Conservation (phyloP, 2,888 invertebrate species). For the Dorcus hopei region DNA sequence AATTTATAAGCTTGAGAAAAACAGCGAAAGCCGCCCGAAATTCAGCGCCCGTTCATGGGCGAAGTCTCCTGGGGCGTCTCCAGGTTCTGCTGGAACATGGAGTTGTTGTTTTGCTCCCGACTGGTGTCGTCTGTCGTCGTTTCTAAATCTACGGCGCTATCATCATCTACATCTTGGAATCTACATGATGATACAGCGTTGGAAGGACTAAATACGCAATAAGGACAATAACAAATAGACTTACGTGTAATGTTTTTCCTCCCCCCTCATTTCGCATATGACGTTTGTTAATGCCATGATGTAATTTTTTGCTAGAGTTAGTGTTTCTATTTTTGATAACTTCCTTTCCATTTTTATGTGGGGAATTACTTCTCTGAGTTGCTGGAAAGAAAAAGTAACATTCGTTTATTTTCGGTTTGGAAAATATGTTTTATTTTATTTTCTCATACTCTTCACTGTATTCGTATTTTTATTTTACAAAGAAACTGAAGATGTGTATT, state of each 20-base stretch:
- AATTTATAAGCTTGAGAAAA: conserved; percentile 7
- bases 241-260: conserved; percentile 65
- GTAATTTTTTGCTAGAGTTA: conserved; percentile 78
- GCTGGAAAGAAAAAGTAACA: conserved; percentile 50
- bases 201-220: neutral
- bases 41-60: conserved; percentile 35
- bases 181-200: conserved; percentile 31
- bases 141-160: conserved; percentile 32
- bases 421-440: neutral
- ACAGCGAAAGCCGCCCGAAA: neutral
- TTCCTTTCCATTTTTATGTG: conserved; percentile 75
- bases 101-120: conserved; percentile 56
- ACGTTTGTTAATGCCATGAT: conserved; percentile 79
- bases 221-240: conserved; percentile 28
- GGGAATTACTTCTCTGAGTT: conserved; percentile 73
- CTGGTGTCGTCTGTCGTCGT: conserved; percentile 32
- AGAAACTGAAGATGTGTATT: too few species aligned
- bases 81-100: conserved; percentile 55
- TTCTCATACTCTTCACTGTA: too few species aligned
- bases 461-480: too few species aligned
- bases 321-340: conserved; percentile 75
- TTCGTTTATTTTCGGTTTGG: neutral
- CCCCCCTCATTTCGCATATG: conserved; percentile 73
- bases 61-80: conserved; percentile 46
- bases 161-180: conserved; percentile 49